phyloP scores from a whole-genome alignment of 2,797 vertebrate genomes.

The Apogon hyalosoma region DNA sequence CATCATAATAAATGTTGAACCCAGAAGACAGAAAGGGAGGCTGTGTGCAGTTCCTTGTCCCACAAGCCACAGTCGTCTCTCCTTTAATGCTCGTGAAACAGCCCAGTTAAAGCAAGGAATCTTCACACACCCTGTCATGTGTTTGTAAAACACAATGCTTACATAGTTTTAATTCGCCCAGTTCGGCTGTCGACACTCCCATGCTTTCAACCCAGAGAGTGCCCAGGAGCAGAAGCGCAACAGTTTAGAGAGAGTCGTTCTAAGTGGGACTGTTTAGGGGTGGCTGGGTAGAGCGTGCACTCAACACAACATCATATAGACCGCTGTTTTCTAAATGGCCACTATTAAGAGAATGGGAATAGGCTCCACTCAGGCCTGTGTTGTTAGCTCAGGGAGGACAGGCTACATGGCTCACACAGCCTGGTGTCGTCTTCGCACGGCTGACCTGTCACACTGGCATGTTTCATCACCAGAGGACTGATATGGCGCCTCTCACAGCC shows the following conservation, averaged over 20 bases:
- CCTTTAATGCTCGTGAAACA: conserved; percentile 36
- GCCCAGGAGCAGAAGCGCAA: conserved; percentile 46
- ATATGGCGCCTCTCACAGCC: conserved; percentile 75
- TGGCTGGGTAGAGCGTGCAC: conserved; percentile 64
- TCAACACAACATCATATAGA: conserved; percentile 58
- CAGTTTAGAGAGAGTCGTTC: conserved; percentile 57
- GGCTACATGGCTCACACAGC: conserved; percentile 59
- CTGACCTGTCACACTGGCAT: conserved; percentile 73
- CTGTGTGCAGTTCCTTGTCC: conserved; percentile 43
- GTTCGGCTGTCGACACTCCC: conserved; percentile 41
- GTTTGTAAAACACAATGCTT: conserved; percentile 54
- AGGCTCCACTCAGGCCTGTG: conserved; percentile 53
- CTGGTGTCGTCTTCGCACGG: conserved; percentile 57
- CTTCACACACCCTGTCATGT: conserved; percentile 25
- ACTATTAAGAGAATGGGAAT: conserved; percentile 70
- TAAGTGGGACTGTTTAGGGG: conserved; percentile 67
- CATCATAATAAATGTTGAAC: conserved; percentile 66
- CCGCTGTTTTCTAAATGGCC: conserved; percentile 76
- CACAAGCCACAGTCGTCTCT: conserved; percentile 26
- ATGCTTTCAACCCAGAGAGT: conserved; percentile 43
- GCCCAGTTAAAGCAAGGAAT: conserved; percentile 19
- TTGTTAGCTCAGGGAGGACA: conserved; percentile 60
- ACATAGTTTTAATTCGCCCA: conserved; percentile 32
- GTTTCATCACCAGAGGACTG: conserved; percentile 75
- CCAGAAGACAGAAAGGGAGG: conserved; percentile 39